Evolutionary conservation across 2,113 vertebrate species (phyloP), one percentile per base, ranked within the genome.

Genomic region (Prinia subflava): DNA sequence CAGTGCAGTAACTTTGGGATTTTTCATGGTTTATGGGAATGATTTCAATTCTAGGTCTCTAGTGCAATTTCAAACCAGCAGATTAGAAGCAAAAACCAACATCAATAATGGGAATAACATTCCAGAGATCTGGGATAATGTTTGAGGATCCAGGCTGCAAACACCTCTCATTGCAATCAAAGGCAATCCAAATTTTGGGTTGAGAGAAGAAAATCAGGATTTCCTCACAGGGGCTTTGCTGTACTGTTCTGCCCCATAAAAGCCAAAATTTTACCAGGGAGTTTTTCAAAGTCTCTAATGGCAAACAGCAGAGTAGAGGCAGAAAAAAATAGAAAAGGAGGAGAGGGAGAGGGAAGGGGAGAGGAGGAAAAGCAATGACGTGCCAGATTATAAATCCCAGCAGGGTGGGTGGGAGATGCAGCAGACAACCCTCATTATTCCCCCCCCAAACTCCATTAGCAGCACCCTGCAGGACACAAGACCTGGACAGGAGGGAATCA

Each of bases 171-270:
- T 1, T 59, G 30, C 19, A 7, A 28, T 16, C 55, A 55, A 64
- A 73, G 22, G 4, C 17, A 63, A 21, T 42, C 3, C 15, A 0
- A 0, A 30, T 18, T 73, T 42, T 31, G n/a, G 53, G n/a, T 47
- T n/a, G 30, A 47, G n/a, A 67, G 14, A 49, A 37, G 12, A 67
- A 76, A 75, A 88, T 11, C 13, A 75, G 17, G 3, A 39, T 56
- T 64, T 60, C 33, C 65, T 79, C 70, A n/a, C 8, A 18, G 33
- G 31, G n/a, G 28, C 17, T 74, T 78, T 67, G 39, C 53, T 64
- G 19, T 15, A 3, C 13, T 28, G 1, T 33, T 63, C 39, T 55
- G 17, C 25, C 15, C 18, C 23, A 52, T 11, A 59, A 67, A 63
- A 50, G 5, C 35, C 15, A 22, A 76, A 62, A 37, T 24, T 8